Base-by-base conservation (phyloP, 2,797 vertebrate genomes). In the Silurus aristotelis region DNA sequence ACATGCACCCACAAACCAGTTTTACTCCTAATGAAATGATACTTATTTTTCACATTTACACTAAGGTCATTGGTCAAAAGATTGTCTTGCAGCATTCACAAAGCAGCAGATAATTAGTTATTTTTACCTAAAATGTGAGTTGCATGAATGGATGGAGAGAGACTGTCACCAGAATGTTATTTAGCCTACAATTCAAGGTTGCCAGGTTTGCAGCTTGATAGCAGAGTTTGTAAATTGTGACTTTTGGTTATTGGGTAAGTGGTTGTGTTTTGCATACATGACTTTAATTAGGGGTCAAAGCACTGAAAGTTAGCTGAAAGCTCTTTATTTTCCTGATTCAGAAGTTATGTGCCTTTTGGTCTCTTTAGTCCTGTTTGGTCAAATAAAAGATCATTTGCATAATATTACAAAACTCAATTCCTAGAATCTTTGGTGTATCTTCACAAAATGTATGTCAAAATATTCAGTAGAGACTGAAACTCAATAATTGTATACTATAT, bases 91-190 rank as follows among this genome's bases (percentile, higher is more conserved):
- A 83, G 76, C 66, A 86, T 86, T 76, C 84, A 80, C 83, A 71
- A 67, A 46, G 68, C 66, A 52, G 84, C 14, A 84, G 76, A 90
- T 93, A 92, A 93, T 95, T 93, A 95, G 95, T 95, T 94, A 94
- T 95, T 95, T 77, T 94, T 92, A 92, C 92, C 88, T 83, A 86
- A 92, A 95, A 95, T 95, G 92, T 95, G 95, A 95, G 93, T 95
- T 93, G 94, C 95, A 94, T 95, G 93, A 93, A 94, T 91, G 89
- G 87, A 90, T 93, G 89, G 91, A 94, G 92, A 91, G 93, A 94
- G 94, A 92, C 93, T 92, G 90, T 92, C 89, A 89, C 90, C 90
- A 91, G 91, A 92, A 93, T 95, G 92, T 93, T 94, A 95, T 96
- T 94, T 94, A 91, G 92, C 91, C 91, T 81, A 63, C 67, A 67